Base-by-base conservation (phyloP, 2,113 vertebrate species). In the Crotalus tigris region DNA sequence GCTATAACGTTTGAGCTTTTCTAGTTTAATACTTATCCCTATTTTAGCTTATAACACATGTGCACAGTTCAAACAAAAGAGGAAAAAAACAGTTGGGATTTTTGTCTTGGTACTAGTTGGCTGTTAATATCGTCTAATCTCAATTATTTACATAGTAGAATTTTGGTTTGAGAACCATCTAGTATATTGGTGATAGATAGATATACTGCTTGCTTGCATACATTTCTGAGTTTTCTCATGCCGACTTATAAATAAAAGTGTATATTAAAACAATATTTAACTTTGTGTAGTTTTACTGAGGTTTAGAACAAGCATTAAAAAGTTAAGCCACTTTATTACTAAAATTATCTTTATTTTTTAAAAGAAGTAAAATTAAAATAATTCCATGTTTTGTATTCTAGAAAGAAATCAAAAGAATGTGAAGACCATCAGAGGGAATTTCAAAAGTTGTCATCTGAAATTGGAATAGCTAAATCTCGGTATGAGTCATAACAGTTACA, bases 371-470 rank as follows among this genome's bases (percentile, higher is more conserved):
- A 86, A 33, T 64, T 0, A 33, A 51, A 51, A 15, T 24, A 9
- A 81, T 44, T 6, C 89, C 91, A 21, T 19, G 94, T 96, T 46
- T 93, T 91, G 90, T 91, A 89, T 97, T 96, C 94, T 95, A 99
- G 99, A 97, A 97, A 97, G 94, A 98, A 98, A 96, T 97, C 95
- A 91, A 93, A 96, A n/a, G 98, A 97, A 97, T 97, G 96, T 23
- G 98, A 98, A 91, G 97, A 97, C 89, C 97, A 96, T 95, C 97
- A 97, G 87, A 97, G 93, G 23, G 97, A 97, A 86, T 97, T 98
- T 94, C 97, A 96, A 90, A 97, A 98, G 94, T 95, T 98, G 57
- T 96, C 98, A 94, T 97, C 95, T 24, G 96, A 98, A 95, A 97
- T 97, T 91, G 96, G 96, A 89, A 96, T 95, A 94, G 94, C 96